phyloP scores from a whole-genome alignment of 2,888 invertebrate species.

The Plagodis pulveraria region DNA sequence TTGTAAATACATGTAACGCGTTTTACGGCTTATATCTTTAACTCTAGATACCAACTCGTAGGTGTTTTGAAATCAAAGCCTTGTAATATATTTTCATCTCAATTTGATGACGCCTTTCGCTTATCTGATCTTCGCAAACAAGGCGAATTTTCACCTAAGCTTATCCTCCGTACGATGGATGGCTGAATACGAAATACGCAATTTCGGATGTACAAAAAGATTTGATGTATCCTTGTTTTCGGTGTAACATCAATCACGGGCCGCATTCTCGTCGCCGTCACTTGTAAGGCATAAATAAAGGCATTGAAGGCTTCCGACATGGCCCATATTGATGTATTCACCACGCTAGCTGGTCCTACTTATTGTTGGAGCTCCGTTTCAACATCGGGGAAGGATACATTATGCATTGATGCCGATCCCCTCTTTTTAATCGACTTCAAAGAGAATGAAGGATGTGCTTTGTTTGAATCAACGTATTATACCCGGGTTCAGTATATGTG shows the following conservation, averaged over 20 bases:
- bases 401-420: constrained; percentile 35
- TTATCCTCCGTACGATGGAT: constrained; percentile 42
- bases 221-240: constrained; percentile 67
- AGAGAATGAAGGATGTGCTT: neutral
- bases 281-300: constrained; percentile 69
- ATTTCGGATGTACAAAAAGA: constrained; percentile 58
- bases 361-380: constrained; percentile 59
- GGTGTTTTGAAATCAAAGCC: constrained; percentile 1
- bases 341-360: constrained; percentile 59
- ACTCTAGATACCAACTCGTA: too few species aligned
- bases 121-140: constrained; percentile 27
- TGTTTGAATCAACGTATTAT: neutral
- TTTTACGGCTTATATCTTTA: too few species aligned
- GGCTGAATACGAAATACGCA: constrained; percentile 48
- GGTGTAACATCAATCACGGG: constrained; percentile 69
- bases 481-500: too few species aligned
- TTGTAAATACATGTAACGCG: too few species aligned
- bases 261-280: constrained; percentile 63
- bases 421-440: constrained; percentile 25
- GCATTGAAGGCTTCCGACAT: constrained; percentile 67
- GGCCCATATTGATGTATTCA: constrained; percentile 70
- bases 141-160: constrained; percentile 24
- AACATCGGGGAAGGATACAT: constrained; percentile 45
- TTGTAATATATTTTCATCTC: constrained; percentile 7
- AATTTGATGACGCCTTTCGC: constrained; percentile 26